Percentiles rank a stretch among this genome's conserved stretches.
These are phyloP conservation scores for Magallana ariakensis DNA, from an alignment of 1,140 invertebrate genomes.

Conservation along the genomic window DNA sequence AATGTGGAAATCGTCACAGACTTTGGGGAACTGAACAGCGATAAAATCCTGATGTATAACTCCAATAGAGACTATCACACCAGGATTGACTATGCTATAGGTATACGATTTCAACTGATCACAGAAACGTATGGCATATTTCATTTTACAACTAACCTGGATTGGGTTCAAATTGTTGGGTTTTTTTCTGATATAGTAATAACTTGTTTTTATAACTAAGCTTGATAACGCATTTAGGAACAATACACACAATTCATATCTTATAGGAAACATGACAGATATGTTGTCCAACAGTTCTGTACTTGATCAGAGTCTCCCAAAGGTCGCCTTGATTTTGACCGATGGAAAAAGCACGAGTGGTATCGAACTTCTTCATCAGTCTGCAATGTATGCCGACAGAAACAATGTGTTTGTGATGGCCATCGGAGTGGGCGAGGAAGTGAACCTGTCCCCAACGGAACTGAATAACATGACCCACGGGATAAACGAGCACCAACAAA, in stretches of 20 bases:
- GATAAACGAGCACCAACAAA: slow-evolving; percentile 19
- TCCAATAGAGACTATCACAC: slow-evolving; percentile 5
- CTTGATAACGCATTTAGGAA: background rate
- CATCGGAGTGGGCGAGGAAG: background rate
- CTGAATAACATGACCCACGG: slow-evolving; percentile 30
- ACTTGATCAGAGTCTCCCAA: background rate
- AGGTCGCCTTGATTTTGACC: slow-evolving; percentile 21
- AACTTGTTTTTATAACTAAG: no score
- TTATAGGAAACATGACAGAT: slow-evolving; percentile 36
- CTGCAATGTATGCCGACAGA: slow-evolving; percentile 22
- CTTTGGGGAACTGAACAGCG: slow-evolving; percentile 19
- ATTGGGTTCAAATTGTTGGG: no score
- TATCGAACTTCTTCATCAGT: background rate
- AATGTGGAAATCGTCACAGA: slow-evolving; percentile 23
- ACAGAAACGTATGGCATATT: no score
- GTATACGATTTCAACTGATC: background rate
- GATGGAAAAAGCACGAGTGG: slow-evolving; percentile 36
- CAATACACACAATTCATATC: background rate
- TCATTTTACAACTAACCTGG: no score
- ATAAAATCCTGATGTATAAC: slow-evolving; percentile 27
- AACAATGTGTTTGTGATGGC: slow-evolving; percentile 35
- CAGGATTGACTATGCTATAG: slow-evolving; percentile 4
- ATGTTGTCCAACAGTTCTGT: background rate
- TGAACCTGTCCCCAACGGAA: slow-evolving; percentile 6
- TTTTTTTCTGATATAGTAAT: no score